Percentiles rank a stretch among this genome's conserved stretches.
phyloP scores from a whole-genome alignment of 2,888 invertebrate species.

The Zaprionus obscuricornis region DNA sequence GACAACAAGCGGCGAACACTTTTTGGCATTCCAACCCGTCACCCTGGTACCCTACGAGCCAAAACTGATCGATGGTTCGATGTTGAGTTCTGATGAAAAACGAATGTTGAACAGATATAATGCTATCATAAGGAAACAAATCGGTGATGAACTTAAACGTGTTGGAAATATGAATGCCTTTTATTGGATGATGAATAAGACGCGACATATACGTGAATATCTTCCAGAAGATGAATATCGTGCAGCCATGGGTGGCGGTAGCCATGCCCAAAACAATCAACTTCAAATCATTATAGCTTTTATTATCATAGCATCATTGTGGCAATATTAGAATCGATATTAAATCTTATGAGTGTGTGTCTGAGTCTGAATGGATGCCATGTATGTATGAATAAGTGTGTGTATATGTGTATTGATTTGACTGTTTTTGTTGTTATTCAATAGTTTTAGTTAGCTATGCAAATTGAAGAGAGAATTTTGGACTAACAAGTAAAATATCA shows the following conservation, averaged over 20 bases:
- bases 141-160: constrained; percentile 90
- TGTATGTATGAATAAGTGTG: constrained; percentile 7
- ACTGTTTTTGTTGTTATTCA: constrained; percentile 45
- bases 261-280: constrained; percentile 19
- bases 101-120: constrained; percentile 92
- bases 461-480: constrained; percentile 67
- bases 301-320: constrained; percentile 26
- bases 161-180: constrained; percentile 89
- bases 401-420: constrained; percentile 31
- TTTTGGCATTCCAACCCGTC: constrained; percentile 90
- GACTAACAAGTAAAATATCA: constrained; percentile 65
- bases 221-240: constrained; percentile 82
- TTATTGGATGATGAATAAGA: constrained; percentile 94
- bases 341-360: constrained; percentile 18
- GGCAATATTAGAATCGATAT: constrained; percentile 28
- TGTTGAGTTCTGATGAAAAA: constrained; percentile 92
- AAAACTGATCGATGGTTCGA: constrained; percentile 90
- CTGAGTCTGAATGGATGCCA: constrained; percentile 1
- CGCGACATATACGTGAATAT: constrained; percentile 87
- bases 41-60: constrained; percentile 95
- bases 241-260: constrained; percentile 64
- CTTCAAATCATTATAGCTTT: constrained; percentile 16
- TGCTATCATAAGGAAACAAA: constrained; percentile 87
- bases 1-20: constrained; percentile 84
- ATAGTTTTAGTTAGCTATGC: constrained; percentile 70